Percentiles rank a stretch among this genome's conserved stretches.
phyloP scores from a whole-genome alignment of 2,113 vertebrate species.

The Engraulis encrasicolus region DNA sequence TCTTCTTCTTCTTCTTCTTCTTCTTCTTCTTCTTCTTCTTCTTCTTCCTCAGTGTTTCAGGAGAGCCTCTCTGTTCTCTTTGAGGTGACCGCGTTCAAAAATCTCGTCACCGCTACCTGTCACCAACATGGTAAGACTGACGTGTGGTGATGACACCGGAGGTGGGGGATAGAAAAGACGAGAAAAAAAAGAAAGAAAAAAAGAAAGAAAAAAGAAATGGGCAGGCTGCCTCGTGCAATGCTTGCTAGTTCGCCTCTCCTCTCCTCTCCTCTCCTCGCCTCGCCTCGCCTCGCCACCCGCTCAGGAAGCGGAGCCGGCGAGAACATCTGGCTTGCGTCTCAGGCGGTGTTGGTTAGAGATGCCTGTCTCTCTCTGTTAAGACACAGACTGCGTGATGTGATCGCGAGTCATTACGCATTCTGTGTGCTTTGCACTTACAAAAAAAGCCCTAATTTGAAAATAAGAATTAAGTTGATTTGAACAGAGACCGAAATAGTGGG shows the following conservation, averaged over 20 bases:
- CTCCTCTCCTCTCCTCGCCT: background rate
- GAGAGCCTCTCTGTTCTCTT: background rate
- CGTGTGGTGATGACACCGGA: background rate
- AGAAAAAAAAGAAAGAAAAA: background rate
- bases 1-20: background rate
- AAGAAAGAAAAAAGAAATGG: background rate
- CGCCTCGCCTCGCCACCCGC: background rate
- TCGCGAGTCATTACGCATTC: background rate
- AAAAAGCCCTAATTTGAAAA: background rate
- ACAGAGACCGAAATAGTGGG: background rate
- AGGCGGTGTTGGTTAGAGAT: background rate
- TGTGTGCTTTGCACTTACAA: background rate
- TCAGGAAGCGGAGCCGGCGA: background rate
- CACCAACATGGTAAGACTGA: background rate
- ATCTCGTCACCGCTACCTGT: slow-evolving; percentile 2
- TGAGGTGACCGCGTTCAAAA: background rate
- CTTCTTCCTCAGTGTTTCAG: no score
- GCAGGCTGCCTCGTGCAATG: background rate
- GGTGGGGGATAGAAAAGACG: background rate
- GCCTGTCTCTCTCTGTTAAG: background rate
- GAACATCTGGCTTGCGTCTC: background rate
- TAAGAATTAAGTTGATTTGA: background rate
- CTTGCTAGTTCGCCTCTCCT: background rate
- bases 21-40: background rate
- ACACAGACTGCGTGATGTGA: background rate